phyloP scores from a whole-genome alignment of 2,888 invertebrate genomes.

The Sinodicranocentrus sp. region DNA sequence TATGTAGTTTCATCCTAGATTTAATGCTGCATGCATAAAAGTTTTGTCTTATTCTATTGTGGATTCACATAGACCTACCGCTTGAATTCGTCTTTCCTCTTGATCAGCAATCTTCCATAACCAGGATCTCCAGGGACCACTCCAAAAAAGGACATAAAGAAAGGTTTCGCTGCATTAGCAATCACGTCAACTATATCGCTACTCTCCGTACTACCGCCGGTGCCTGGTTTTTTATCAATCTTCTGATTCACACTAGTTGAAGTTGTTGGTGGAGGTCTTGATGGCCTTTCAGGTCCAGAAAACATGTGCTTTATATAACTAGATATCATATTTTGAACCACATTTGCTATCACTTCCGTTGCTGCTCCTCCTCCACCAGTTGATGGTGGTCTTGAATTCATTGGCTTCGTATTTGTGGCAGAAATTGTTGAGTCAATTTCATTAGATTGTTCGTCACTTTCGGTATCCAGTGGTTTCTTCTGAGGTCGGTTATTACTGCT shows the following conservation, averaged over 20 bases:
- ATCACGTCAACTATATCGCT: conserved; percentile 57
- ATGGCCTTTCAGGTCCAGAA: conserved; percentile 42
- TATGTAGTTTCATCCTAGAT: neutral
- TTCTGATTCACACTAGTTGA: conserved; percentile 18
- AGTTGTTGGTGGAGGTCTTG: conserved; percentile 15
- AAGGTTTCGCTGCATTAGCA: conserved; percentile 73
- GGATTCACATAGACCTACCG: neutral
- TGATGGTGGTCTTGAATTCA: conserved; percentile 53
- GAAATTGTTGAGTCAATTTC: conserved; percentile 51
- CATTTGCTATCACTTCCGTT: conserved; percentile 53
- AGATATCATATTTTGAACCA: conserved; percentile 71
- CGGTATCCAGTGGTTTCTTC: conserved; percentile 53
- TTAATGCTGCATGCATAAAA: too few species aligned
- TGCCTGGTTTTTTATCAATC: conserved; percentile 32
- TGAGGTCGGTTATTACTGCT: conserved; percentile 32
- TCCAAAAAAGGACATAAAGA: conserved; percentile 76
- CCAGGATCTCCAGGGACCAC: conserved; percentile 74
- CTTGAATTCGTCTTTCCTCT: conserved; percentile 24
- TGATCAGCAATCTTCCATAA: conserved; percentile 63
- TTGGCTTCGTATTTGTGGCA: conserved; percentile 58
- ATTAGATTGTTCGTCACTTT: neutral
- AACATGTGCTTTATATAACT: conserved; percentile 74
- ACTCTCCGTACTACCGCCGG: conserved; percentile 27
- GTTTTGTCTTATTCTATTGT: too few species aligned
- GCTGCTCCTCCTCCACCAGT: conserved; percentile 56